These are phyloP conservation scores for Diplodus sargus DNA, from an alignment of 2,797 vertebrate species.

Conservation along the genomic window DNA sequence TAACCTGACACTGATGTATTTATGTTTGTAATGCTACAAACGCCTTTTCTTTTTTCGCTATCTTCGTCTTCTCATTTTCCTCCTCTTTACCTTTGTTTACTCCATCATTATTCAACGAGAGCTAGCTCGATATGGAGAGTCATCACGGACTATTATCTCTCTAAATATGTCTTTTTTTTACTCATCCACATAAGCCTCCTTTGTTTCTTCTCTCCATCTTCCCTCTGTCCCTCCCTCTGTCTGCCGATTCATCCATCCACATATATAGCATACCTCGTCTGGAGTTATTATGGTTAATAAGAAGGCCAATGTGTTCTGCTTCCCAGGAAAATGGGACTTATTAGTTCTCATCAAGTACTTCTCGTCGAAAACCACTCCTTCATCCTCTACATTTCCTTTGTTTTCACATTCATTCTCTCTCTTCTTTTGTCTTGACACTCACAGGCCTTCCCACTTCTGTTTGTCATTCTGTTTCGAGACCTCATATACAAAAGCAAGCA, in stretches of 20 bases:
- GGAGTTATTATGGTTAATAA: conserved; percentile 54
- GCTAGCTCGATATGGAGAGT: conserved; percentile 20
- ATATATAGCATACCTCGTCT: background rate
- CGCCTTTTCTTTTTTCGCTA: background rate
- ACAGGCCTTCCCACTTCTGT: background rate
- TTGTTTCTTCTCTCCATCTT: conserved; percentile 4
- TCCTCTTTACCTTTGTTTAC: conserved; percentile 14
- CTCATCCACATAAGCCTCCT: conserved; percentile 3
- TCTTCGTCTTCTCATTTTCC: background rate
- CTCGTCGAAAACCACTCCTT: conserved; percentile 35
- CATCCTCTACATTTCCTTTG: conserved; percentile 8
- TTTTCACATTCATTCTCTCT: background rate
- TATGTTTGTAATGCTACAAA: conserved; percentile 23
- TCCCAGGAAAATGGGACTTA: conserved; percentile 60
- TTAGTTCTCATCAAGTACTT: conserved; percentile 67
- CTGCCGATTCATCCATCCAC: conserved; percentile 33
- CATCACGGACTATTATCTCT: conserved; percentile 15
- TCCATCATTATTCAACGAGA: conserved; percentile 32
- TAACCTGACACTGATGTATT: conserved; percentile 55
- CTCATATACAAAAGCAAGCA: conserved; percentile 31
- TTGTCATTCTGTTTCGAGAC: conserved; percentile 23
- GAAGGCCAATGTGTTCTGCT: conserved; percentile 48
- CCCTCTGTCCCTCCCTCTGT: conserved; percentile 22
- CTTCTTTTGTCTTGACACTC: conserved; percentile 1
- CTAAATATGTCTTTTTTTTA: background rate